phyloP scores from a whole-genome alignment of 2,888 invertebrate species.

The Eupeodes latifasciatus region DNA sequence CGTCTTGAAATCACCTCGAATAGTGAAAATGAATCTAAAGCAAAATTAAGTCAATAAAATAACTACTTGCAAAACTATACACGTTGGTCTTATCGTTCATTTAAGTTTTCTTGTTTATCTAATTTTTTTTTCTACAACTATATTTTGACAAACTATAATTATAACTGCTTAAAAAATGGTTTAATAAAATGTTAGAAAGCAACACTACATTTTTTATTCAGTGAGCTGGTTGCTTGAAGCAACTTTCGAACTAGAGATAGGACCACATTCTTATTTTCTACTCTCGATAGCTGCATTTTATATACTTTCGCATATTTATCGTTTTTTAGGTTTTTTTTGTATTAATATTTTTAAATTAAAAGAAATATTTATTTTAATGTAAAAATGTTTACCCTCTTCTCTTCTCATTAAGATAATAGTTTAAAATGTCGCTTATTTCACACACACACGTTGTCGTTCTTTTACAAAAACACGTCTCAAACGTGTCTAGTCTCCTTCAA shows the following conservation, averaged over 20 bases:
- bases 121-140: background rate
- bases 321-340: background rate
- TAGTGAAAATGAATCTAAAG: slow-evolving; percentile 27
- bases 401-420: slow-evolving; percentile 41
- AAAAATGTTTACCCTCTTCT: slow-evolving; percentile 8
- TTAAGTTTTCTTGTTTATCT: background rate
- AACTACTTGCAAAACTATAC: slow-evolving; percentile 16
- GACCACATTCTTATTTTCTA: slow-evolving; percentile 34
- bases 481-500: slow-evolving; percentile 43
- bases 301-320: background rate
- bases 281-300: slow-evolving; percentile 26
- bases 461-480: slow-evolving; percentile 29
- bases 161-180: slow-evolving; percentile 22
- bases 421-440: slow-evolving; percentile 37
- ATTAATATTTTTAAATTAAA: slow-evolving; percentile 26
- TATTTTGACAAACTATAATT: slow-evolving; percentile 4
- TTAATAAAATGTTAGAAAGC: slow-evolving; percentile 29
- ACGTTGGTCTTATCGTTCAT: slow-evolving; percentile 36
- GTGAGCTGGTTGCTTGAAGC: background rate
- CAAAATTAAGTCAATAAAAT: slow-evolving; percentile 18
- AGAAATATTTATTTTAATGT: slow-evolving; percentile 15
- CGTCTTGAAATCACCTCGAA: slow-evolving; percentile 25
- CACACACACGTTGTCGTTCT: slow-evolving; percentile 44
- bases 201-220: background rate
- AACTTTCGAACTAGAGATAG: slow-evolving; percentile 25